These are phyloP conservation scores for Echinometra lucunter DNA, from an alignment of 53 echinoderm and acorn worm genomes.

Conservation along the genomic window DNA sequence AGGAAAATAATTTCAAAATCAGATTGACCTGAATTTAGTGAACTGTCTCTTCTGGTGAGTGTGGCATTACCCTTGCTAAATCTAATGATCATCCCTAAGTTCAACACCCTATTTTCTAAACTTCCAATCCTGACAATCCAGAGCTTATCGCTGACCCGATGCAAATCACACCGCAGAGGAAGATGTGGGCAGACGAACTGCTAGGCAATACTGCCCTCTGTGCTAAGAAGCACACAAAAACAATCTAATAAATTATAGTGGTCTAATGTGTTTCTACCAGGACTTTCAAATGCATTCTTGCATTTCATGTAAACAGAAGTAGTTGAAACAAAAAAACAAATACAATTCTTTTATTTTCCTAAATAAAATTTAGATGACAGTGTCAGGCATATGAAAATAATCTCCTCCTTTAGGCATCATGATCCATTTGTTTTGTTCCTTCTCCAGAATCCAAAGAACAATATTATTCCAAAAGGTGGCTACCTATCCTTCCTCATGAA, in stretches of 20 bases:
- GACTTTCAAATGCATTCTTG: background rate
- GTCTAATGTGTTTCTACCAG: background rate
- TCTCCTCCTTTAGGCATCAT: background rate
- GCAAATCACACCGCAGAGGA: background rate
- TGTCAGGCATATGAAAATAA: too few relatives aligned
- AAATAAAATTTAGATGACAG: background rate
- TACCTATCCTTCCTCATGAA: background rate
- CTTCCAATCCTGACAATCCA: background rate
- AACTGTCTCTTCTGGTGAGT: slow-evolving; percentile 39
- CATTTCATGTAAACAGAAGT: too few relatives aligned
- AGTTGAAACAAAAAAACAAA: too few relatives aligned
- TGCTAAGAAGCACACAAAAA: background rate
- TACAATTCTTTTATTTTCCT: too few relatives aligned
- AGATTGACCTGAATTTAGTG: slow-evolving; percentile 58
- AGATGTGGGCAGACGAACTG: background rate
- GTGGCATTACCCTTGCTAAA: slow-evolving; percentile 55
- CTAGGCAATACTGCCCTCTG: slow-evolving; percentile 40
- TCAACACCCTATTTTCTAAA: slow-evolving; percentile 61
- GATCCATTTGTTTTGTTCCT: background rate
- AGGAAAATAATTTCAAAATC: slow-evolving; percentile 71
- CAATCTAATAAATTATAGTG: background rate
- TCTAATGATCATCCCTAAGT: slow-evolving; percentile 52
- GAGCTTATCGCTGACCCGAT: slow-evolving; percentile 25
- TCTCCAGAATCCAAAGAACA: background rate
- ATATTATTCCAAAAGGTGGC: background rate